phyloP scores from a whole-genome alignment of 2,113 vertebrate genomes.

The Eleginops maclovinus region DNA sequence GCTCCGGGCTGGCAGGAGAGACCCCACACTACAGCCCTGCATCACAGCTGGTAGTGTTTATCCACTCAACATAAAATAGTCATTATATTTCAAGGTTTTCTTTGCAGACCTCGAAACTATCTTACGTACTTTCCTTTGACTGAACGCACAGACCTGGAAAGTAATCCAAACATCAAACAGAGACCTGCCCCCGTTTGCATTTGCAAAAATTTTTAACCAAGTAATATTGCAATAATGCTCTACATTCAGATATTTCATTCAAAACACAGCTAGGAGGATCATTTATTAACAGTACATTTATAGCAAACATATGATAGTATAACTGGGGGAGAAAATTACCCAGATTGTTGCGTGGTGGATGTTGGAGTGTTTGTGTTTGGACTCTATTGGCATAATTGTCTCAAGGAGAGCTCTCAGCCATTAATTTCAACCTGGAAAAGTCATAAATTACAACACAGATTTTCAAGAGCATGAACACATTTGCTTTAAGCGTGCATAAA shows the following conservation, averaged over 20 bases:
- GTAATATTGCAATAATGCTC: background rate
- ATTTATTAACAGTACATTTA: slow-evolving; percentile 14
- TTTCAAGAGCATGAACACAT: background rate
- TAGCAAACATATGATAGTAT: background rate
- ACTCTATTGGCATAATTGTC: background rate
- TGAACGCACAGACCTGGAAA: slow-evolving; percentile 34
- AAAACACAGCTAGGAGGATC: background rate
- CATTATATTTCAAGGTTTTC: slow-evolving; percentile 40
- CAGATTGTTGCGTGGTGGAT: too few species aligned
- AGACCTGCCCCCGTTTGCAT: slow-evolving; percentile 39
- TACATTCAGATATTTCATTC: background rate
- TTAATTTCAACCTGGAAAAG: background rate
- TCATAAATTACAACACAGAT: background rate
- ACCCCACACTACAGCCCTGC: slow-evolving; percentile 40
- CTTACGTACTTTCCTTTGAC: slow-evolving; percentile 13
- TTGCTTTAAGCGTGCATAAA: background rate
- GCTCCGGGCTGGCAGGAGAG: slow-evolving; percentile 56
- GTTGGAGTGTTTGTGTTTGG: background rate
- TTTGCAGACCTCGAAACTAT: slow-evolving; percentile 47
- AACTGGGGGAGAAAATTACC: background rate
- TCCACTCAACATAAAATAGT: slow-evolving; percentile 60
- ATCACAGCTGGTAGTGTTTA: slow-evolving; percentile 69
- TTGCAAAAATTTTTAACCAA: slow-evolving; percentile 3
- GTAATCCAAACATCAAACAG: slow-evolving; percentile 19
- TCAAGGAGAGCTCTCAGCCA: background rate